These are phyloP conservation scores for Notodonta dromedarius DNA, from an alignment of 2,888 invertebrate species.

Conservation along the genomic window DNA sequence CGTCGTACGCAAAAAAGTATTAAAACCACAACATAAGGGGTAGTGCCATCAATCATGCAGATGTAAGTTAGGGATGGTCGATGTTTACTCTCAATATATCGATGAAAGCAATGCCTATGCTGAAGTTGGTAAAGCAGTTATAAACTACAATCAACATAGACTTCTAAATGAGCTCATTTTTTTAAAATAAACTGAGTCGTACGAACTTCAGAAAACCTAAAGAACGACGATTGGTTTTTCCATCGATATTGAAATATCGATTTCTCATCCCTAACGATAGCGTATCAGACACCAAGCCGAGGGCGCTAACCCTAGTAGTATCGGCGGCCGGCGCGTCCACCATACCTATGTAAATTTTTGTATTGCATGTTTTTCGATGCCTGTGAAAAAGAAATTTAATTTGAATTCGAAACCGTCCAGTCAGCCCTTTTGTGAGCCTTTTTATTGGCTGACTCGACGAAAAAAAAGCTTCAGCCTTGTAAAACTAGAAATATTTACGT, in stretches of 20 bases:
- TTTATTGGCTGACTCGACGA: not conserved
- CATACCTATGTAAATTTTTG: too few species aligned
- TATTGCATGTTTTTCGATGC: conserved; percentile 8
- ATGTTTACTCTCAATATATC: too few species aligned
- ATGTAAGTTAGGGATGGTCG: not conserved
- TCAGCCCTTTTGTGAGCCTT: conserved; percentile 7
- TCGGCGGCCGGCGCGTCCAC: not conserved
- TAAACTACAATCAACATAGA: too few species aligned
- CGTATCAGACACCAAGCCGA: too few species aligned
- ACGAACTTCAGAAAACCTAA: too few species aligned
- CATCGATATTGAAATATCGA: conserved; percentile 1
- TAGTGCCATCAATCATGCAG: conserved; percentile 26
- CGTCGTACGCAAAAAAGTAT: conserved; percentile 23
- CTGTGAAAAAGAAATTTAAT: conserved; percentile 24
- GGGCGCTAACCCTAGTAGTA: conserved; percentile 22
- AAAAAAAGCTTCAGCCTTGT: not conserved
- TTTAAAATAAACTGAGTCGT: too few species aligned
- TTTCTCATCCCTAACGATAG: not conserved
- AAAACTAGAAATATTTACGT: not conserved
- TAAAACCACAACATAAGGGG: conserved; percentile 18
- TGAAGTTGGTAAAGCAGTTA: too few species aligned
- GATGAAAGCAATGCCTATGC: too few species aligned
- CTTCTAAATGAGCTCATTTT: too few species aligned
- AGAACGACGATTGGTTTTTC: too few species aligned
- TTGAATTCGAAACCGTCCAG: conserved; percentile 26